Evolutionary conservation across 2,113 vertebrate genomes (phyloP), one percentile per base, ranked within the genome.

Genomic region (Ptyas mucosa): DNA sequence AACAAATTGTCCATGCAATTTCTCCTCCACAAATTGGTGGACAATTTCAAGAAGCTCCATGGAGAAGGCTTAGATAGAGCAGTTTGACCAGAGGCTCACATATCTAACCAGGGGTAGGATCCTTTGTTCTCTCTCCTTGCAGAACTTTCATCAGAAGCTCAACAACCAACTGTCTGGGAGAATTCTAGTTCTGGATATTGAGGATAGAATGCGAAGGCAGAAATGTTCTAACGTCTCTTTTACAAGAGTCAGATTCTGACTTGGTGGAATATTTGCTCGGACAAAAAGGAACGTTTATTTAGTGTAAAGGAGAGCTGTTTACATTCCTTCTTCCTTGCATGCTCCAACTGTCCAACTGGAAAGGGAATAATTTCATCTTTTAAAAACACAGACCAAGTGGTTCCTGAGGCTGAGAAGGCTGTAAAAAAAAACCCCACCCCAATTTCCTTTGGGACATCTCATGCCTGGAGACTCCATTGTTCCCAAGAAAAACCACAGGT

Each of bases 271-370:
- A 93, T 94, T 26, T 91, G 51, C 89, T 91, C 26, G 49, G 61
- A 3, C 43, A 49, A 11, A 89, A 0, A 0, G 43, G n/a, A 24
- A 15, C 1, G 8, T 55, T 93, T 90, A 75, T 90, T 92, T 85
- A 18, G 52, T 64, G 51, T 81, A n/a, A 92, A 57, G 11, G 14
- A 58, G 24, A 24, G 1, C 51, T 58, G 64, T 49, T 90, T 69
- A 75, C 58, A 90, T 87, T 55, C 85, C 12, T 43, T 43, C 2
- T 10, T 51, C 18, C 81, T 20, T 87, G 29, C 20, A 69, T 95
- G 58, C 92, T 69, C 92, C 92, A 96, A 93, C 75, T 81, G 87
- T 23, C 34, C 26, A 0, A 6, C 9, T 92, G 90, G 88, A 88
- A 95, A 94, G 94, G 29, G 8, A 54, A 24, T 39, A 26, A 46